These are phyloP conservation scores for Artemisiospiza belli DNA, from an alignment of 2,113 vertebrate species.

Conservation along the genomic window DNA sequence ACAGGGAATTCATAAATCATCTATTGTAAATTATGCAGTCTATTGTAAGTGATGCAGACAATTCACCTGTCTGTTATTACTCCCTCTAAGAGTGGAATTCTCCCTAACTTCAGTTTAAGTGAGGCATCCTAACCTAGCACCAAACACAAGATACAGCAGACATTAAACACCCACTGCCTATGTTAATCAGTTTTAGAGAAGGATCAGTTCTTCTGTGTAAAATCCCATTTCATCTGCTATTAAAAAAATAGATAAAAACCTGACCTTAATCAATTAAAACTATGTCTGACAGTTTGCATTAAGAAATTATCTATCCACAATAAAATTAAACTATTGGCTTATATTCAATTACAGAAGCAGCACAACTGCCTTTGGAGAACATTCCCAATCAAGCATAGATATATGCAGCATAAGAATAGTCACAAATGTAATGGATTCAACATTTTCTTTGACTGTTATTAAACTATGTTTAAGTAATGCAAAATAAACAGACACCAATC, in stretches of 20 bases:
- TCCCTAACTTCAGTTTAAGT: neutral
- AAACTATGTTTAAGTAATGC: neutral
- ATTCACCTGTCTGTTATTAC: neutral
- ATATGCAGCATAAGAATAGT: neutral
- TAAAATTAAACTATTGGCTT: neutral
- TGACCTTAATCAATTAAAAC: neutral
- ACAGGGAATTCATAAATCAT: fast-evolving
- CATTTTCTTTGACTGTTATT: neutral
- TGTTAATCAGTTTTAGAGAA: neutral
- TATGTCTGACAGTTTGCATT: neutral
- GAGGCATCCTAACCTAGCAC: neutral
- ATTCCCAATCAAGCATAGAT: neutral
- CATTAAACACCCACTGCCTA: neutral
- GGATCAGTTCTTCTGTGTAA: neutral
- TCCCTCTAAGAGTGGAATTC: neutral
- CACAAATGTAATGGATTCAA: neutral
- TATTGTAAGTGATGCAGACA: neutral
- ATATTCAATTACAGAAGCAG: neutral
- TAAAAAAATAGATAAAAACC: neutral
- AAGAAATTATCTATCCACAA: neutral
- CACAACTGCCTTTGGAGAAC: neutral
- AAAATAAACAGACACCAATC: neutral
- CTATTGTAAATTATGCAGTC: neutral
- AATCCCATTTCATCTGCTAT: neutral
- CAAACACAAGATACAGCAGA: neutral